Conservation (phyloP, 2,888 invertebrate genomes). For the Cordylochernes scorpioides region DNA sequence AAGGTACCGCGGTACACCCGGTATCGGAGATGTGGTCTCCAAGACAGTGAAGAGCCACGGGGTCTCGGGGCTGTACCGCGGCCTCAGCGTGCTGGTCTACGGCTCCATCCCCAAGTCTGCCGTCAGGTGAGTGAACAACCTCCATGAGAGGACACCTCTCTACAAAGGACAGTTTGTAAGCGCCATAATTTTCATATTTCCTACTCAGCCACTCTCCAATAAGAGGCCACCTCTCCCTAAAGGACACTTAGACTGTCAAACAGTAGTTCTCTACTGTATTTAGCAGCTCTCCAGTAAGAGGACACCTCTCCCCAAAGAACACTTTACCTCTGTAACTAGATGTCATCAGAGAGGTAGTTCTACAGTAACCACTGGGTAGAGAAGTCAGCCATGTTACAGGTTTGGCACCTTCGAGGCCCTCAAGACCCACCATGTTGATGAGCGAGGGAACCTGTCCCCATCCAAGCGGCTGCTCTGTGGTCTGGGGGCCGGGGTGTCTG, state of each 20-base stretch:
- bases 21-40: slow-evolving; percentile 64
- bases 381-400: slow-evolving; percentile 27
- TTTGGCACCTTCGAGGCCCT: slow-evolving; percentile 91
- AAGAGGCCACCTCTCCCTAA: neutral
- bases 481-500: slow-evolving; percentile 73
- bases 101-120: slow-evolving; percentile 98
- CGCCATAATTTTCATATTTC: neutral
- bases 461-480: slow-evolving; percentile 60
- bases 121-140: slow-evolving; percentile 49
- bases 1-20: slow-evolving; percentile 40
- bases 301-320: too few species aligned
- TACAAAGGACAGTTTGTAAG: slow-evolving; percentile 2
- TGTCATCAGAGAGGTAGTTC: slow-evolving; percentile 1
- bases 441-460: slow-evolving; percentile 49
- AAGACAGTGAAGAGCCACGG: slow-evolving; percentile 71
- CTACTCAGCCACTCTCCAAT: slow-evolving; percentile 1
- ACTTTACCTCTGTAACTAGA: too few species aligned
- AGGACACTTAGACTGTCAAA: too few species aligned
- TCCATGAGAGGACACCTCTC: neutral
- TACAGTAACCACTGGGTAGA: slow-evolving; percentile 3
- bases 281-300: too few species aligned
- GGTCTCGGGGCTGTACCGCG: slow-evolving; percentile 71
- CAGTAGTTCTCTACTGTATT: too few species aligned
- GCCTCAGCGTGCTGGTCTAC: slow-evolving; percentile 76
- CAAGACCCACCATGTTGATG: slow-evolving; percentile 43